Evolutionary conservation across 1,140 invertebrate species (phyloP).

Genomic region (Tribolium madens): DNA sequence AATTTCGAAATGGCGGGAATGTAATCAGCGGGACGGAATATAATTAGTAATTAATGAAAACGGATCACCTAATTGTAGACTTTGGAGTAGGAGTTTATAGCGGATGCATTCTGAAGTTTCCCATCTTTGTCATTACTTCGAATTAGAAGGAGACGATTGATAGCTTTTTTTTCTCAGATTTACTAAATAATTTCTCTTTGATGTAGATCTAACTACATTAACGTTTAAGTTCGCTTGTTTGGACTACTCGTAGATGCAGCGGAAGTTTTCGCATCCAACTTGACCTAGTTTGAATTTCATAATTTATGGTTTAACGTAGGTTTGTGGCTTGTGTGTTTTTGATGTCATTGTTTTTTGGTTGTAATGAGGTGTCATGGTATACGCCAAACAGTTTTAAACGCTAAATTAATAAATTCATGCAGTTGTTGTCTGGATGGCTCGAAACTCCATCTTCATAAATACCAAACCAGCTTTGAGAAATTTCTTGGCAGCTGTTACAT

Average conservation of each 20-base stretch:
- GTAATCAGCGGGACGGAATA: background rate
- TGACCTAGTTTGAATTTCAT: background rate
- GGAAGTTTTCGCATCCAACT: background rate
- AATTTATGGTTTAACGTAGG: background rate
- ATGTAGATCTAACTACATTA: slow-evolving; percentile 22
- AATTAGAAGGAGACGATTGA: background rate
- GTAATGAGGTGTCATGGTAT: slow-evolving; percentile 21
- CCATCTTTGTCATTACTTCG: background rate
- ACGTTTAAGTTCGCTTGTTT: background rate
- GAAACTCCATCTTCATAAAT: slow-evolving; percentile 8
- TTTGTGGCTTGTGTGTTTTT: slow-evolving; percentile 5
- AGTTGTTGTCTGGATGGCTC: slow-evolving; percentile 16
- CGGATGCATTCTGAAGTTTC: background rate
- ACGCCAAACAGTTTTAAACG: slow-evolving; percentile 15
- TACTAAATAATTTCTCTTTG: slow-evolving; percentile 4
- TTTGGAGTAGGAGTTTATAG: background rate
- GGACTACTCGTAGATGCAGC: background rate
- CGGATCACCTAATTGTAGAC: background rate
- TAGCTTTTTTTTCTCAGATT: background rate
- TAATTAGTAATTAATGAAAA: slow-evolving; percentile 24
- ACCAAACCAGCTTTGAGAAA: slow-evolving; percentile 25
- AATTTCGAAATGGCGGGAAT: background rate
- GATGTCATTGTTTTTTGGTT: slow-evolving; percentile 7
- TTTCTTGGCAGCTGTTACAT: slow-evolving; percentile 21
- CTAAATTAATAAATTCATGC: slow-evolving; percentile 35